These are phyloP conservation scores for Virgularia gustaviana DNA, from an alignment of 92 coral and sea anemone genomes.

Conservation along the genomic window DNA sequence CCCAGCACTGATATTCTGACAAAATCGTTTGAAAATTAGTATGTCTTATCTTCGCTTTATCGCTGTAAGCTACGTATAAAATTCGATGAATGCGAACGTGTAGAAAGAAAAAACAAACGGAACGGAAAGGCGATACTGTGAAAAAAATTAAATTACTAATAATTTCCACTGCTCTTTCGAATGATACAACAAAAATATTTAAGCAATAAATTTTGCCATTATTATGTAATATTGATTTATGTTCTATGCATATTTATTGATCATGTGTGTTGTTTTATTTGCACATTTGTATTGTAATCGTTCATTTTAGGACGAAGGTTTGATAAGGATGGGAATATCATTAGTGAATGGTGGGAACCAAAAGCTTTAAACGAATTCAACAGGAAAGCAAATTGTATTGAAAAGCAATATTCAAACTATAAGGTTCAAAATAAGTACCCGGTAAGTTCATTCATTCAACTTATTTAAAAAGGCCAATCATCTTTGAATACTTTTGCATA, in stretches of 20 bases:
- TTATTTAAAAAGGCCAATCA: neutral
- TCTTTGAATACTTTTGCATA: neutral
- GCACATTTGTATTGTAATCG: too few relatives aligned
- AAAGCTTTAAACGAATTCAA: constrained; percentile 68
- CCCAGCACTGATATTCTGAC: too few relatives aligned
- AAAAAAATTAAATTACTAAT: neutral
- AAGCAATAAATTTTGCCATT: neutral
- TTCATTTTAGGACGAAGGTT: constrained; percentile 89
- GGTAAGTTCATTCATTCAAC: constrained; percentile 39
- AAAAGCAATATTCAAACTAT: constrained; percentile 84
- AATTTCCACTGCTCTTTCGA: too few relatives aligned
- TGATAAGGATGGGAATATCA: constrained; percentile 97
- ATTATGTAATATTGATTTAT: neutral
- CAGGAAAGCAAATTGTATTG: constrained; percentile 81
- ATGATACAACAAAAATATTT: neutral
- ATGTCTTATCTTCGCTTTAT: too few relatives aligned
- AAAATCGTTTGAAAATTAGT: too few relatives aligned
- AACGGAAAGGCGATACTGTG: neutral
- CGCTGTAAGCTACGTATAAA: too few relatives aligned
- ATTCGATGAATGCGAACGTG: too few relatives aligned
- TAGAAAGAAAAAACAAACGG: neutral
- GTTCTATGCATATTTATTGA: neutral
- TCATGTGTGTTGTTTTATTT: neutral
- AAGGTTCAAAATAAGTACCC: constrained; percentile 81
- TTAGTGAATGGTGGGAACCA: constrained; percentile 94